Conservation (phyloP, 2,888 invertebrate genomes). For the Sphaeridia pumilis region DNA sequence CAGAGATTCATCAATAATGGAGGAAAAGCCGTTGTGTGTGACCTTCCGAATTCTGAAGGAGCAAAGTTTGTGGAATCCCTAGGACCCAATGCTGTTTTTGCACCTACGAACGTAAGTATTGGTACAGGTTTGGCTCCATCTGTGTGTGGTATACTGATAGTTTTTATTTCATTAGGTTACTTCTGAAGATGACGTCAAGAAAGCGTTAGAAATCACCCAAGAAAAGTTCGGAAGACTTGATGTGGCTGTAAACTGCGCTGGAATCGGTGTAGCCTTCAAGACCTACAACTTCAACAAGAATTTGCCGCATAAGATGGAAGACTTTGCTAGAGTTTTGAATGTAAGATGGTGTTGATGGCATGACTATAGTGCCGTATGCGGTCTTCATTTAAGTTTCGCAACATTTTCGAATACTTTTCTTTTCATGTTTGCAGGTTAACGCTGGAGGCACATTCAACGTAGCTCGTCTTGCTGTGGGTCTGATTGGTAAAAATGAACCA, state of each 20-base stretch:
- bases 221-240: conserved; percentile 75
- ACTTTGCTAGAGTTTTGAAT: conserved; percentile 61
- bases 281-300: conserved; percentile 81
- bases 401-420: neutral
- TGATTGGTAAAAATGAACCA: conserved; percentile 73
- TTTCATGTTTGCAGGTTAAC: conserved; percentile 54
- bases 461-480: conserved; percentile 64
- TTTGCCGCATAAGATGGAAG: conserved; percentile 55
- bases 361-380: no score
- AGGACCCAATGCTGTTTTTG: conserved; percentile 58
- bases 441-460: conserved; percentile 88
- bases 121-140: neutral
- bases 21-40: conserved; percentile 74
- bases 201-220: conserved; percentile 57
- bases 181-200: conserved; percentile 64
- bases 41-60: conserved; percentile 74
- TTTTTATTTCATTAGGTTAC: no score
- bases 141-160: no score
- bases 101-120: conserved; percentile 66
- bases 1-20: conserved; percentile 74
- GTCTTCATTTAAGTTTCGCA: neutral
- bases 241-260: conserved; percentile 88
- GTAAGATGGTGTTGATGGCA: no score
- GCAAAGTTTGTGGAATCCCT: conserved; percentile 59
- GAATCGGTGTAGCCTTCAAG: conserved; percentile 72